Percentiles rank a stretch among this genome's conserved stretches.
Conservation (phyloP, 2,888 invertebrate genomes). For the Harpagoxenus sublaevis region DNA sequence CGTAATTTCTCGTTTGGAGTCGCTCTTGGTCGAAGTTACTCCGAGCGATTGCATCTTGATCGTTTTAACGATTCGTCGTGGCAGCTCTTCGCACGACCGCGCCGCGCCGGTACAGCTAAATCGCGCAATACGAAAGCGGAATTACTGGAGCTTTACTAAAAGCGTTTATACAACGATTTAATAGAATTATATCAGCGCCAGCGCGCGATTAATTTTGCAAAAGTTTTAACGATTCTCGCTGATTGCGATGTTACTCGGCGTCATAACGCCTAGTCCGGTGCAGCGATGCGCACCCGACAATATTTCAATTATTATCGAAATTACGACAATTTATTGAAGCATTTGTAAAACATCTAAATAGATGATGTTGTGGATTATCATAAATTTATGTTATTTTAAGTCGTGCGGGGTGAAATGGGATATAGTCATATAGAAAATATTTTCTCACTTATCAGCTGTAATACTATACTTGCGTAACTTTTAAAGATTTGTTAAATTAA, state of each 20-base stretch:
- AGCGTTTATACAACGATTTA: conserved; percentile 41
- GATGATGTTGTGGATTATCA: conserved; percentile 1
- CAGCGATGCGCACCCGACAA: conserved; percentile 31
- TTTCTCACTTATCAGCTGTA: neutral
- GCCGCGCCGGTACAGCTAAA: conserved; percentile 37
- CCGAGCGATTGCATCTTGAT: conserved; percentile 60
- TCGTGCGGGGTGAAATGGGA: neutral
- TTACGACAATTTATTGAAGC: conserved; percentile 15
- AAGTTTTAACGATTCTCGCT: conserved; percentile 58
- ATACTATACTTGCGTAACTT: neutral
- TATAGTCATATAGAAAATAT: neutral
- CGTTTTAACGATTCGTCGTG: conserved; percentile 58
- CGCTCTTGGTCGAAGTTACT: conserved; percentile 28
- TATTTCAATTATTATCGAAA: conserved; percentile 39
- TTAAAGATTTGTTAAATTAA: neutral
- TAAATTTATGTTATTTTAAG: neutral
- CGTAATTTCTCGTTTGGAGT: conserved; percentile 53
- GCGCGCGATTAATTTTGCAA: conserved; percentile 52
- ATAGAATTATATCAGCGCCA: conserved; percentile 46
- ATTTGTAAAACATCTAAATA: conserved; percentile 24
- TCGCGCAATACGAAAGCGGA: conserved; percentile 47
- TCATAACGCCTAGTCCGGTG: neutral
- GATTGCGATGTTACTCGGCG: conserved; percentile 33
- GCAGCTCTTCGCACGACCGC: conserved; percentile 51
- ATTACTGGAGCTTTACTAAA: conserved; percentile 43